Base-by-base conservation (phyloP, 30 jellyfish, hydroid and myxozoan species). In the Turritopsis rubra region DNA sequence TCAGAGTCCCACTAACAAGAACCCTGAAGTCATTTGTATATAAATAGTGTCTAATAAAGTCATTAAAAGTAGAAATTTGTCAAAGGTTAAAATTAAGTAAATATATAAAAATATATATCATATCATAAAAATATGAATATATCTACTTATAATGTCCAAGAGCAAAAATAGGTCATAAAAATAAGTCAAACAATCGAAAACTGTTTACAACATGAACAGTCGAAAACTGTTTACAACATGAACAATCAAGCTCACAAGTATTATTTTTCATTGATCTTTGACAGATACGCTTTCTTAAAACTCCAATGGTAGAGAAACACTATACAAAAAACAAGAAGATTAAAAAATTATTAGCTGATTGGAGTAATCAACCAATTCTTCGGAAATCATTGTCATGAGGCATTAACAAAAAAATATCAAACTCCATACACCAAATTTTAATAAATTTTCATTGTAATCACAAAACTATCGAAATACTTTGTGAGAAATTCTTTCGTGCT, bases 401-500 rank as follows among this genome's bases (percentile, higher is more conserved):
- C 60, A 41, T 41, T 5, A 41, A 41, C 60, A 3, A 41, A 13
- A 5, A 41, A 41, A 41, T 41, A 41, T 41, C 60, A 41, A 41
- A 3, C 13, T 41, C 60, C 13, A 3, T 41, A 41, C 60, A 41
- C 13, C 60, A 13, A n/a, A 41, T 41, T 5, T 41, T 41, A 41
- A 41, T 41, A 41, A 41, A 41, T 3, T 41, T 13, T 41, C 13
- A 5, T 41, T 5, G 60, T 5, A 41, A 41, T 3, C 60, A 41
- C 9, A 41, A 41, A 41, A 3, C 60, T 52, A 80, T 16, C 87
- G 87, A 65, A 80, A 80, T 8, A 80, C 87, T 53, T 80, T 80
- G 84, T 80, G 87, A 23, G 87, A 80, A 52, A 80, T 80, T 0
- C 87, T 41, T 41, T 80, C 87, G 27, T 80, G 87, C 54, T 80